These are phyloP conservation scores for Andricus grossulariae DNA, from an alignment of 1,140 invertebrate species.

Conservation along the genomic window DNA sequence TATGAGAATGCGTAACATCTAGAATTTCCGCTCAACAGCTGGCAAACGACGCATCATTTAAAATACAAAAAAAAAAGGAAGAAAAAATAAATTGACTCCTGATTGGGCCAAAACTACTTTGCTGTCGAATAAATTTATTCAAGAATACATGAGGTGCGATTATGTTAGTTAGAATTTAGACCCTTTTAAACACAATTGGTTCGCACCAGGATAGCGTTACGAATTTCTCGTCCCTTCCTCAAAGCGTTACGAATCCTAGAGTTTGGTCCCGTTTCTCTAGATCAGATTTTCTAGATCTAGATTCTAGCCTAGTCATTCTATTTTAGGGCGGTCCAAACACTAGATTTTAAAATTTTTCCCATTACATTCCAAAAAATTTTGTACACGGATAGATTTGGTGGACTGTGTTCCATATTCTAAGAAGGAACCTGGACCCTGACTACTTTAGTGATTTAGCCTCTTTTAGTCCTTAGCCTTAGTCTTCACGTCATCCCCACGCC, in stretches of 20 bases:
- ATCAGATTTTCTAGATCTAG: not conserved
- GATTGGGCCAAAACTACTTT: constrained; percentile 4
- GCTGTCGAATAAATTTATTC: constrained; percentile 1
- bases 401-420: no score
- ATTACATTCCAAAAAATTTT: no score
- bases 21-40: constrained; percentile 2
- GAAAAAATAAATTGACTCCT: constrained; percentile 5
- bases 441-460: not conserved
- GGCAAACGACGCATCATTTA: not conserved
- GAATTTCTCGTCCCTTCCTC: not conserved
- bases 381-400: no score
- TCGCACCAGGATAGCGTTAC: constrained; percentile 17
- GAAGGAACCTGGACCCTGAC: no score
- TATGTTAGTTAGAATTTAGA: not conserved
- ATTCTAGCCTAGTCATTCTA: not conserved
- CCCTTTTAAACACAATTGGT: not conserved
- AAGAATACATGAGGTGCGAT: not conserved
- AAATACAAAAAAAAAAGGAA: no score
- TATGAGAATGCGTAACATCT: not conserved
- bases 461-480: not conserved
- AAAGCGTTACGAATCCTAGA: not conserved
- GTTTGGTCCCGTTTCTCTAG: not conserved
- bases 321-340: not conserved
- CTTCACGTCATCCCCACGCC: not conserved
- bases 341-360: not conserved